phyloP scores from a whole-genome alignment of 2,797 vertebrate species.

The Chaetophractus vellerosus region DNA sequence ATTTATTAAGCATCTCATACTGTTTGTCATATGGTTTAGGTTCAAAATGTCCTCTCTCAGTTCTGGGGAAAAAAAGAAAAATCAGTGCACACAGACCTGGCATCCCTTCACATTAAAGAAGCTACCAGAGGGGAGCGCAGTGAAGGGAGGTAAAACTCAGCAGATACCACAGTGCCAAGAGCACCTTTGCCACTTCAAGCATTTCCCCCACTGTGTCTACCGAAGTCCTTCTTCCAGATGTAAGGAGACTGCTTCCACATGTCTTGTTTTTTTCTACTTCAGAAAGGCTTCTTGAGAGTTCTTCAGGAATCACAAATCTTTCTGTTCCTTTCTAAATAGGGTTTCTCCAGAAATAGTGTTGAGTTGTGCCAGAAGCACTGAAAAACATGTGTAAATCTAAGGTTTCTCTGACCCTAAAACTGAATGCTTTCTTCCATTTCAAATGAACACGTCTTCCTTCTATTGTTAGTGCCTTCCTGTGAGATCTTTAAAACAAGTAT shows the following conservation, averaged over 20 bases:
- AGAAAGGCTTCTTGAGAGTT: background rate
- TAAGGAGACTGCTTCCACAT: background rate
- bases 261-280: background rate
- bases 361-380: constrained; percentile 45
- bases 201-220: background rate
- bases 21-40: background rate
- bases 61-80: background rate
- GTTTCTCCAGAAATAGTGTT: background rate
- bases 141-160: background rate
- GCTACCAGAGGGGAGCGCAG: background rate
- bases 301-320: constrained; percentile 46
- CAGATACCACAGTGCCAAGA: rapidly evolving
- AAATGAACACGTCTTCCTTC: constrained; percentile 8
- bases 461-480: background rate
- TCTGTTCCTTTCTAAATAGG: background rate
- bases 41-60: background rate
- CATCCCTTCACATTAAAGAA: background rate
- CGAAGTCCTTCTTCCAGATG: background rate
- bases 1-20: constrained; percentile 37
- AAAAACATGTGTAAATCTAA: background rate
- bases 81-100: background rate
- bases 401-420: background rate
- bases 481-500: background rate
- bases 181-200: background rate
- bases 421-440: background rate